A percentile compares a stretch with the other conserved stretches of the same genome.
These are phyloP conservation scores for Neogale vison DNA, from an alignment of 2,113 vertebrate species.

Conservation along the genomic window DNA sequence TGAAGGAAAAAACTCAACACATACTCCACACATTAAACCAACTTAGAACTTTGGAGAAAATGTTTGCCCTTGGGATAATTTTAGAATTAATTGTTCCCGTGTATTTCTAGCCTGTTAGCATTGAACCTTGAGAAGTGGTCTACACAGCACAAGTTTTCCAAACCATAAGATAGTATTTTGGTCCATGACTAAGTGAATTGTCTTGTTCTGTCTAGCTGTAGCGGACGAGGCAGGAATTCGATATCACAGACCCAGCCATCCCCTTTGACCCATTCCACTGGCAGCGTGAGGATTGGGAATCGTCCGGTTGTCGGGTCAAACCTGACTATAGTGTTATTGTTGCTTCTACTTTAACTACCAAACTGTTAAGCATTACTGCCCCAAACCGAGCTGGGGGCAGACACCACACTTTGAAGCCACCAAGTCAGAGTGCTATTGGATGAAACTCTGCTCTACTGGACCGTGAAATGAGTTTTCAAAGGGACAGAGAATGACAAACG, in stretches of 20 bases:
- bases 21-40: neutral
- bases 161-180: neutral
- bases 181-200: neutral
- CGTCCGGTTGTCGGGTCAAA: neutral
- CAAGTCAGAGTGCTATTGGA: constrained; percentile 59
- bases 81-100: constrained; percentile 22
- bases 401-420: constrained; percentile 61
- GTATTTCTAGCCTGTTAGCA: neutral
- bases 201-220: neutral
- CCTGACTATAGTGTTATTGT: constrained; percentile 27
- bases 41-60: neutral
- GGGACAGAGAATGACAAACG: constrained; percentile 52
- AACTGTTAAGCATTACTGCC: constrained; percentile 54
- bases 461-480: constrained; percentile 72
- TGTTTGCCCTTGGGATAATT: neutral
- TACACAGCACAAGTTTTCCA: neutral
- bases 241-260: neutral
- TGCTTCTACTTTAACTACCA: constrained; percentile 59
- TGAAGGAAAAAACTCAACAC: constrained; percentile 8
- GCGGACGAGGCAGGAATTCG: neutral
- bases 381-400: neutral
- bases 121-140: neutral
- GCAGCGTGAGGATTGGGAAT: neutral
- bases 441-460: constrained; percentile 69
- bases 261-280: neutral